These are phyloP conservation scores for Ochropleura plecta DNA, from an alignment of 2,888 invertebrate genomes.

Conservation along the genomic window DNA sequence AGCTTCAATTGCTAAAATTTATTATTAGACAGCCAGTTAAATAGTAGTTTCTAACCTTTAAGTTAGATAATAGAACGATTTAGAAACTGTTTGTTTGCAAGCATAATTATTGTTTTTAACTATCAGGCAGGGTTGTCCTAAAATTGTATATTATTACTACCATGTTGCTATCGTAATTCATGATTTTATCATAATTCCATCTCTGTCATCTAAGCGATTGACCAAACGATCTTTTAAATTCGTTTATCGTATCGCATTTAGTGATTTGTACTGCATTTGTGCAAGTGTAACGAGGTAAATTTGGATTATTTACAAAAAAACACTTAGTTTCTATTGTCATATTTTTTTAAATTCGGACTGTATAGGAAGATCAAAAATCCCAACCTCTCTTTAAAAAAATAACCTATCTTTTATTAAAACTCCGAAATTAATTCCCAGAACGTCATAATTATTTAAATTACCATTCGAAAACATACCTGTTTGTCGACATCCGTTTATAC, in stretches of 20 bases:
- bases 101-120: not conserved
- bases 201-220: no score
- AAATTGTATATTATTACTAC: not conserved
- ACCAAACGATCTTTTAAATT: not conserved
- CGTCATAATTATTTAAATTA: conserved; percentile 26
- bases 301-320: no score
- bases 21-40: not conserved
- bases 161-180: no score
- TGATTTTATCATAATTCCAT: no score
- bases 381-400: not conserved
- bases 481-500: conserved; percentile 43
- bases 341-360: not conserved
- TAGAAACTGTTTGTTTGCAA: conserved; percentile 7
- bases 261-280: no score
- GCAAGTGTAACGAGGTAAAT: no score
- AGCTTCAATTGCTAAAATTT: not conserved
- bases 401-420: not conserved
- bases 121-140: conserved; percentile 9
- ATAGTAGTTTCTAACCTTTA: not conserved
- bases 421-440: not conserved
- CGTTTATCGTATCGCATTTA: no score
- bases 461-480: conserved; percentile 12
- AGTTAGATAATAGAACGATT: conserved; percentile 18
- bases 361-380: not conserved
- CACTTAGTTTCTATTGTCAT: not conserved